These are phyloP conservation scores for Microtus ochrogaster DNA, from an alignment of 2,113 vertebrate genomes.

Conservation along the genomic window DNA sequence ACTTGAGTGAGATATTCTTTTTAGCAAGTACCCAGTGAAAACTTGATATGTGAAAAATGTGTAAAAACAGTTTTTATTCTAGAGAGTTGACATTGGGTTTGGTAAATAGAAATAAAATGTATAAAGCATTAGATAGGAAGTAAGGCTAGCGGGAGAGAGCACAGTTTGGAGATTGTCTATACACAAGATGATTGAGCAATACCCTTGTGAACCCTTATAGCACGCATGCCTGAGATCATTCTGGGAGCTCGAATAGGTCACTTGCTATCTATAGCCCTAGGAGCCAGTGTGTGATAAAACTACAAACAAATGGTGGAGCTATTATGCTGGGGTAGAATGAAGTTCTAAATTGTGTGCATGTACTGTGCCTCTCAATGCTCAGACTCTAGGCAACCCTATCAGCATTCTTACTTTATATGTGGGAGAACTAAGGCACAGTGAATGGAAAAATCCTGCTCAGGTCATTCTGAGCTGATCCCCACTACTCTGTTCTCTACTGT, in stretches of 20 bases:
- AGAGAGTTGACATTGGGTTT: conserved; percentile 21
- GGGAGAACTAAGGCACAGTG: not conserved
- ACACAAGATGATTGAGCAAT: not conserved
- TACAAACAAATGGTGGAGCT: not conserved
- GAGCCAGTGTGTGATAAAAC: not conserved
- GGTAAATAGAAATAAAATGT: conserved; percentile 40
- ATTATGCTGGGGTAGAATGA: not conserved
- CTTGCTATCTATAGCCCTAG: not conserved
- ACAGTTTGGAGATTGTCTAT: not conserved
- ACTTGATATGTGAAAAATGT: not conserved
- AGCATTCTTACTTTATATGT: not conserved
- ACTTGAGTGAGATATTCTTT: conserved; percentile 2
- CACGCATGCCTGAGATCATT: not conserved
- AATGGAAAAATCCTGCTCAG: not conserved
- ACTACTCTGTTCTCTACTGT: not conserved
- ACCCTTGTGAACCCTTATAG: not conserved
- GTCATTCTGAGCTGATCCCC: not conserved
- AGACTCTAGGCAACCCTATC: not conserved
- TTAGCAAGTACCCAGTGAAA: conserved; percentile 21
- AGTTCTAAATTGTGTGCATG: not conserved
- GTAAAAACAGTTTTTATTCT: conserved; percentile 1
- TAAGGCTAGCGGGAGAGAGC: not conserved
- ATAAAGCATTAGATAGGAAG: not conserved
- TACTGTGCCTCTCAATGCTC: not conserved
- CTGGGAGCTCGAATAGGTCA: not conserved